Evolutionary conservation across 2,797 vertebrate genomes (phyloP), one percentile per base, ranked within the genome.

Genomic region (Hylomyscus alleni): DNA sequence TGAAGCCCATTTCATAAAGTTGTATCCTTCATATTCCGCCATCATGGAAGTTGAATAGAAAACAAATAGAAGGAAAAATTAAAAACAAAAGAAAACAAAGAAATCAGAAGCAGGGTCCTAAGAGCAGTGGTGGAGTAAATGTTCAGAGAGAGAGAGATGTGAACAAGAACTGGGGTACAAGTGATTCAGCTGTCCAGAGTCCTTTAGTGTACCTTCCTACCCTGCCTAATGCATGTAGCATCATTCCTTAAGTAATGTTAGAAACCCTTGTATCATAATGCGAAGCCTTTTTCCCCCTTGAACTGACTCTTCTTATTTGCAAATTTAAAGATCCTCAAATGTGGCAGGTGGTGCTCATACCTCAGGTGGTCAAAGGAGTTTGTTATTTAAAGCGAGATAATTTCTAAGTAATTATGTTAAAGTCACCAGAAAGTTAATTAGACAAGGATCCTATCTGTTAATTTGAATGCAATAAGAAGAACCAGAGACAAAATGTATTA

Each of bases 371-470:
- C 92, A 65, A 78, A 54, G 60, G 69, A 52, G 82, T 50, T 94
- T 69, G 44, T 19, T 84, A 83, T 83, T 94, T 96, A 95, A 84
- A 90, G 50, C 58, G 73, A 95, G 80, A 44, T 83, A 34, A 94
- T 91, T 91, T 67, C 86, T 58, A 96, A 92, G 50, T 89, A 17
- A 72, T 86, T 95, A 47, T 92, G 54, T 81, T 89, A 89, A 96
- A 87, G 85, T 83, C 17, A 56, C 26, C 52, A 50, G 77, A 19
- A 67, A 84, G 12, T 4, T 95, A 72, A 78, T 89, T 85, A 94
- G 65, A 82, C 34, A 81, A 81, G 89, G 31, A 85, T 77, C 2
- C 17, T 91, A 87, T 77, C 47, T 92, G 44, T 93, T 95, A 26
- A 91, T 78, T 91, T 95, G 62, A 92, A 87, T 69, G 2, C 26